phyloP scores from a whole-genome alignment of 2,797 vertebrate genomes.

The Enteromius paludinosus region DNA sequence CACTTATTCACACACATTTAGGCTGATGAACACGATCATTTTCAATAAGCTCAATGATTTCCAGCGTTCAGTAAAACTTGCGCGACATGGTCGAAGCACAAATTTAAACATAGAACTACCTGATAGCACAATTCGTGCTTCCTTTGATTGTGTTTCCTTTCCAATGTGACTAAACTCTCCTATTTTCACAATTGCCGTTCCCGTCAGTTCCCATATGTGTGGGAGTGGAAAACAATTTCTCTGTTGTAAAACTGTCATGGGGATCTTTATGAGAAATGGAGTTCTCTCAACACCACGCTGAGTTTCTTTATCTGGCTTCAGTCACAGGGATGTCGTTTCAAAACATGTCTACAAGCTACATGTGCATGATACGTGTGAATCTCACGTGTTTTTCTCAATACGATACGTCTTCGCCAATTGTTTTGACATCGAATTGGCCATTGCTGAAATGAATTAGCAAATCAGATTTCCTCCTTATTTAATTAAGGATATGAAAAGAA shows the following conservation, averaged over 20 bases:
- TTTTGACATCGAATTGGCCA: background rate
- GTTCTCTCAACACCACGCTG: constrained; percentile 30
- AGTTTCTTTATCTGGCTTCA: constrained; percentile 25
- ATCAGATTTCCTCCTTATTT: constrained; percentile 32
- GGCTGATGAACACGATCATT: background rate
- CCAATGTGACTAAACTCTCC: constrained; percentile 29
- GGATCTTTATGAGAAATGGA: constrained; percentile 33
- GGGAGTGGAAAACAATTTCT: constrained; percentile 27
- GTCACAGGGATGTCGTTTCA: constrained; percentile 30
- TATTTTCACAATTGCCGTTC: constrained; percentile 37
- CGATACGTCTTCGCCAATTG: background rate
- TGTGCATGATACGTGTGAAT: background rate
- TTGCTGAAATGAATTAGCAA: constrained; percentile 8
- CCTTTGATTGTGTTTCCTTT: constrained; percentile 60
- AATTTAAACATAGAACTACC: constrained; percentile 26
- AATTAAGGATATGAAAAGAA: constrained; percentile 18
- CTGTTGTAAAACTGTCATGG: constrained; percentile 53
- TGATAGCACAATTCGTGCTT: constrained; percentile 50
- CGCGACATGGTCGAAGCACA: constrained; percentile 9
- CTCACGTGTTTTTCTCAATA: background rate
- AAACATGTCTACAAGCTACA: constrained; percentile 19
- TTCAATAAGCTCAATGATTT: constrained; percentile 35
- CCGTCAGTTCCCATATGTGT: constrained; percentile 44
- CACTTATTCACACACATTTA: constrained; percentile 24
- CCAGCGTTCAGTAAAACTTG: constrained; percentile 30